phyloP scores from a whole-genome alignment of 2,888 invertebrate species.

The Lochmaea crataegi region DNA sequence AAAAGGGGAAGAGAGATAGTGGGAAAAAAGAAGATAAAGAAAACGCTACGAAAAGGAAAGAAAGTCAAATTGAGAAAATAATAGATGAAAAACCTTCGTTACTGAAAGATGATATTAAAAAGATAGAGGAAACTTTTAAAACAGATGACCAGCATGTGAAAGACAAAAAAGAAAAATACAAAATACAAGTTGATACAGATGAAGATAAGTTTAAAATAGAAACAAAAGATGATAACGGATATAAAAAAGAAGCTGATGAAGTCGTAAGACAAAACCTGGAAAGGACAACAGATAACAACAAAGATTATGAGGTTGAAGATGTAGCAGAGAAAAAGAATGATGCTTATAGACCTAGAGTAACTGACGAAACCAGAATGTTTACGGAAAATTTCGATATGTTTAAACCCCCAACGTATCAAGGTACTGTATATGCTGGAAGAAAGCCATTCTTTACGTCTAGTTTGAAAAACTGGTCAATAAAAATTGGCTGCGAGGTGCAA shows the following conservation, averaged over 20 bases:
- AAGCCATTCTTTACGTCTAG: conserved; percentile 83
- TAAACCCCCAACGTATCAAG: conserved; percentile 57
- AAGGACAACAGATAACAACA: conserved; percentile 26
- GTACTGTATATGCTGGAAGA: conserved; percentile 70
- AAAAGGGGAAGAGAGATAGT: conserved; percentile 33
- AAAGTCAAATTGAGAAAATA: background rate
- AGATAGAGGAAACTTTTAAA: background rate
- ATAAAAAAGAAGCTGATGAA: conserved; percentile 27
- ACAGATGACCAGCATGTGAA: background rate
- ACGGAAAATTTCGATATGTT: conserved; percentile 47
- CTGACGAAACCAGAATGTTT: conserved; percentile 18
- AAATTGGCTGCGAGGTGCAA: conserved; percentile 81
- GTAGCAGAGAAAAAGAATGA: background rate
- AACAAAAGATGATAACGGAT: conserved; percentile 33
- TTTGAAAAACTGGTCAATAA: conserved; percentile 81
- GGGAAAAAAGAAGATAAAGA: conserved; percentile 31
- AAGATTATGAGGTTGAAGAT: background rate
- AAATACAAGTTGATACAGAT: conserved; percentile 6
- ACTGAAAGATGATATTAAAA: too few species aligned
- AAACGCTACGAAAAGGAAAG: conserved; percentile 8
- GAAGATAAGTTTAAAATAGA: conserved; percentile 35
- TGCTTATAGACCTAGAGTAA: conserved; percentile 2
- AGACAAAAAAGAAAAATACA: conserved; percentile 14
- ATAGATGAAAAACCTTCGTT: too few species aligned
- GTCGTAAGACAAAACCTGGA: too few species aligned